These are phyloP conservation scores for Castor canadensis DNA, from an alignment of 2,113 vertebrate species.

Conservation along the genomic window DNA sequence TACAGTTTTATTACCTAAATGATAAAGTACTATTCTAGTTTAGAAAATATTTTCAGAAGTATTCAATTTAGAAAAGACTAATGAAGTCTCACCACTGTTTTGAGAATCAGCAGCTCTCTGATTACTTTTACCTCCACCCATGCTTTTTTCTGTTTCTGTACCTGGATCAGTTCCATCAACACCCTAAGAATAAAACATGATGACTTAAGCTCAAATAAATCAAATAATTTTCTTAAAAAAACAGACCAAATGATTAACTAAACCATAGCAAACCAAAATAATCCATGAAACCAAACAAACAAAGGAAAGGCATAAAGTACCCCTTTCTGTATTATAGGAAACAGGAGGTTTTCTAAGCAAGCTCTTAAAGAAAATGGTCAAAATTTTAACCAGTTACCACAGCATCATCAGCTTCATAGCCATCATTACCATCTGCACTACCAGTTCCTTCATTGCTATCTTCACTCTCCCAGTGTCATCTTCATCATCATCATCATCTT, in stretches of 20 bases:
- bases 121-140: slow-evolving; percentile 92
- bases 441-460: slow-evolving; percentile 95
- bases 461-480: slow-evolving; percentile 94
- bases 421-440: slow-evolving; percentile 93
- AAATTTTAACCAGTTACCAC: slow-evolving; percentile 85
- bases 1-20: not conserved
- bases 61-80: not conserved
- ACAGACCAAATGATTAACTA: not conserved
- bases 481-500: slow-evolving; percentile 94
- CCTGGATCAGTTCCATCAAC: slow-evolving; percentile 94
- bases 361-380: not conserved
- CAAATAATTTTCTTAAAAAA: not conserved
- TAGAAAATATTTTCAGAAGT: not conserved
- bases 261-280: not conserved
- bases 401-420: slow-evolving; percentile 93
- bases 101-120: slow-evolving; percentile 95
- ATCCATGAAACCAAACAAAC: not conserved
- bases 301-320: not conserved
- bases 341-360: not conserved
- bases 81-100: slow-evolving; percentile 88
- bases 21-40: not conserved
- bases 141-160: slow-evolving; percentile 96
- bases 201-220: slow-evolving; percentile 23
- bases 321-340: not conserved
- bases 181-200: slow-evolving; percentile 84